Base-by-base conservation (phyloP, 2,888 invertebrate species). In the Galeopsomyia nigrocyanea region DNA sequence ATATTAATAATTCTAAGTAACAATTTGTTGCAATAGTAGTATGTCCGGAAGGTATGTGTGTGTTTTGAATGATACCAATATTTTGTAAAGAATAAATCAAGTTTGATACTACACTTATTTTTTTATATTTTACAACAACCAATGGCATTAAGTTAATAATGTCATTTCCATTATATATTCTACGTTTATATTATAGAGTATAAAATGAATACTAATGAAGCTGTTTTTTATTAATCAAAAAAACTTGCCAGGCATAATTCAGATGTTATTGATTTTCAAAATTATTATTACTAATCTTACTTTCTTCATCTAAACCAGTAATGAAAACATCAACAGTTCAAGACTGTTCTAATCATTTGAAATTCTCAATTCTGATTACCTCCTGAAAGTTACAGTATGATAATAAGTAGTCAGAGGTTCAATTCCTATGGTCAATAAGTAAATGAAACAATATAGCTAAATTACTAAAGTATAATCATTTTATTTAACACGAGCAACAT, bases 1-100 rank as follows among this genome's bases (percentile, higher is more conserved):
- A 53, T 31, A 51, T 50, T 49, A 22, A 47, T 71, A 64, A 55
- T 22, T 63, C 58, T 50, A 14, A 50, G 39, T 62, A 19, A 62
- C 21, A 49, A 63, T 9, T 51, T 61, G 19, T 64, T 56, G 49
- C 17, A 17, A 55, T 47, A 39, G 55, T 21, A 63, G 62, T 66
- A 21, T 73, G 70, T 22, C 7, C 19, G 17, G 26, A 60, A 71
- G 57, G 74, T 68, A 71, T 70, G 70, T 70, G 61, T 62, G 71
- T 66, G 53, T 62, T 62, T 51, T 67, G 74, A 57, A 71, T 66
- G 58, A 71, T 68, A 62, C 14, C 51, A 17, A 70, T 71, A 57
- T 71, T 71, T 71, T 75, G 16, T 66, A 71, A 71, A 65, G 19
- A 71, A 75, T 68, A 75, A 75, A 71, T 71, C 22, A 53, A 51